These are phyloP conservation scores for Cynaeus angustus DNA, from an alignment of 2,888 invertebrate genomes.

Conservation along the genomic window DNA sequence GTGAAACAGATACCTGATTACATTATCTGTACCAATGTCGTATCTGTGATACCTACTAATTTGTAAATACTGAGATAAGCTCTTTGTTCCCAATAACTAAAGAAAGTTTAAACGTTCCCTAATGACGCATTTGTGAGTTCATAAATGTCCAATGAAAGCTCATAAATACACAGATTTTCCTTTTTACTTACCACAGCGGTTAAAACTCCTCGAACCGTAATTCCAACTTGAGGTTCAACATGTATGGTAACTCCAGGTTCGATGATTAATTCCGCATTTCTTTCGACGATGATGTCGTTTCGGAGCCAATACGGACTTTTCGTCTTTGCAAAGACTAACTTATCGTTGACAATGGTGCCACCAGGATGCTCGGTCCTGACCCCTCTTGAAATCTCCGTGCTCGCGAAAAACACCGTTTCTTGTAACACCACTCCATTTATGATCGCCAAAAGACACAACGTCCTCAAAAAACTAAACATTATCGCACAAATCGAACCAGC, in stretches of 20 bases:
- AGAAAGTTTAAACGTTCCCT: neutral
- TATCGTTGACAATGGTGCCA: conserved; percentile 76
- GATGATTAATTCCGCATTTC: conserved; percentile 86
- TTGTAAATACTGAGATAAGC: conserved; percentile 15
- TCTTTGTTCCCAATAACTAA: conserved; percentile 8
- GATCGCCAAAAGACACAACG: conserved; percentile 46
- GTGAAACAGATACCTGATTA: conserved; percentile 11
- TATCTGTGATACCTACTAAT: conserved; percentile 8
- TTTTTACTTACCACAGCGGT: conserved; percentile 86
- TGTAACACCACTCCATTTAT: conserved; percentile 52
- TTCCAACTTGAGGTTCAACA: conserved; percentile 94
- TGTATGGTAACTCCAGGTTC: conserved; percentile 93
- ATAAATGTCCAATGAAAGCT: conserved; percentile 25
- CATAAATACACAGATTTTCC: conserved; percentile 6
- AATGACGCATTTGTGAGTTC: neutral
- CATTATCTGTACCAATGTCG: conserved; percentile 4
- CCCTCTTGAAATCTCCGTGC: conserved; percentile 28
- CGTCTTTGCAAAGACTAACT: conserved; percentile 73
- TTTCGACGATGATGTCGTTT: conserved; percentile 86
- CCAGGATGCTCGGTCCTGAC: conserved; percentile 76
- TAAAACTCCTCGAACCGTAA: conserved; percentile 92
- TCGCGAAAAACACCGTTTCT: conserved; percentile 47
- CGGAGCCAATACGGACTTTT: conserved; percentile 85
- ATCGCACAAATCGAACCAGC: conserved; percentile 32
- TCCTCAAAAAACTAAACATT: conserved; percentile 54